Base-by-base conservation (phyloP, 2,888 invertebrate species). In the Andrena bicolor region DNA sequence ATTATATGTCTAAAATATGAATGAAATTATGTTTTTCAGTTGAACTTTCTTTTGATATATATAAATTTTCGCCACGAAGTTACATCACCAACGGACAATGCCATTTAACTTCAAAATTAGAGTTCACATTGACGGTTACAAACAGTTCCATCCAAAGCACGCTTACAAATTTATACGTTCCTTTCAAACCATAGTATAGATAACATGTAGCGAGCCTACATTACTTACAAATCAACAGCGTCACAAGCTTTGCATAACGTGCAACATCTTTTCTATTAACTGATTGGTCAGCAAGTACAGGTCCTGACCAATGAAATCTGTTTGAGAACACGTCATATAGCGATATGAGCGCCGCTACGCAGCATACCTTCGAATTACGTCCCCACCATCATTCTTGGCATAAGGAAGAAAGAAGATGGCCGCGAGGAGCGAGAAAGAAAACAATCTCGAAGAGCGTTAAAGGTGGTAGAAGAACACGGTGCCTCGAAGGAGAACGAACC, bases 391-490 rank as follows among this genome's bases (percentile, higher is more conserved):
- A 8, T 30, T 41, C 13, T 28, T 3, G 30, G n/a, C 35, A 10
- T 30, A 71, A 82, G 66, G 75, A 82, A 70, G 61, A 68, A 82
- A 71, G 76, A 82, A 82, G 82, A 82, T 82, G 82, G 76, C 76
- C 63, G 82, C 68, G 71, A 66, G 64, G 82, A 68, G 82, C 32
- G 65, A 82, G 82, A 82, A 82, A 82, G 82, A 82, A 82, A 82
- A 82, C 81, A 82, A 82, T 82, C 70, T 81, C 70, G 70, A 60
- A 48, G 69, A 75, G 75, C 81, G 81, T 82, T 80, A 70, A 82
- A 82, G 65, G 69, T 75, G 81, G 81, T 82, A 82, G 81, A 82
- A 82, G 75, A 75, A 75, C 81, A 80, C 75, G 70, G 81, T 81
- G 64, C 65, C 75, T 82, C 81, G 81, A 74, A 60, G 81, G 60